Base-by-base conservation (phyloP, 2,888 invertebrate species). In the Troides helena region DNA sequence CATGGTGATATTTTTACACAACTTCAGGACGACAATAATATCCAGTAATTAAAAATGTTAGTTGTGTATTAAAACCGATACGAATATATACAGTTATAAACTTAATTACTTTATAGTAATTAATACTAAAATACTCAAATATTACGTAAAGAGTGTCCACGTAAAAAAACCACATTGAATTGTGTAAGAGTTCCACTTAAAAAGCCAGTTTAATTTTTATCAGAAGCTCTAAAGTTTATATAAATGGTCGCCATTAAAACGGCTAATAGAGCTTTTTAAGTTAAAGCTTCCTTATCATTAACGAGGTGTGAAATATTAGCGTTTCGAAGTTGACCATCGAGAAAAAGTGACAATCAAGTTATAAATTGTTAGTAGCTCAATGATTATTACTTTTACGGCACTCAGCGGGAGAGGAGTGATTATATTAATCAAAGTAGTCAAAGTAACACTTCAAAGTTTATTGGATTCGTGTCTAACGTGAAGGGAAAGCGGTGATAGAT, bases 161-260 rank as follows among this genome's bases (percentile, higher is more conserved):
- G 18, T 65, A 57, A 18, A 65, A 65, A 25, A 36, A 56, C 58
- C n/a, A 60, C 64, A 50, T 59, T 18, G 18, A n/a, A 59, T 64
- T 59, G 39, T 30, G 62, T 57, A 62, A 62, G 62, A 65, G 18
- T 65, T 62, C 69, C 65, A 65, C 36, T 62, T 61, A 56, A 43
- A 65, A 46, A 58, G 58, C 57, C n/a, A 61, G 65, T 69, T 69
- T 65, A 65, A 61, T 57, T 65, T 69, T 69, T 62, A 58, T 61
- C 69, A 62, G 69, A n/a, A 65, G 65, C 57, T 61, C 57, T 58
- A 57, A 69, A 65, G 56, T 57, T 62, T 62, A 62, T 65, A 69
- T 69, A 62, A 69, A 65, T 65, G 65, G 18, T 21, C 43, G 57
- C 69, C 56, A 62, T 69, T 65, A 69, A 65, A 65, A 18, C 17